Evolutionary conservation across 1,140 invertebrate genomes (phyloP).

Genomic region (Pseudomyrmex pallidus): DNA sequence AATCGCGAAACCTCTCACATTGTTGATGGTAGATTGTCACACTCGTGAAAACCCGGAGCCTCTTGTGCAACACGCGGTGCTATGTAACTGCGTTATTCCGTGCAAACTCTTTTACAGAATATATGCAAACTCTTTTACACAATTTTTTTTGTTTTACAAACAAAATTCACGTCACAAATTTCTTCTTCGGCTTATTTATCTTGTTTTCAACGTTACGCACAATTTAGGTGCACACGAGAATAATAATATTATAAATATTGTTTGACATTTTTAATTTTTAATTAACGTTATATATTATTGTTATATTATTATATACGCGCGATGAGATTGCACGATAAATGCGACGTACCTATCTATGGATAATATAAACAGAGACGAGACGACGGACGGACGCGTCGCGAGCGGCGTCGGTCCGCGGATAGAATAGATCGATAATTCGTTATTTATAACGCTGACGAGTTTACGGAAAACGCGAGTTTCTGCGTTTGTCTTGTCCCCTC

Average conservation of each 20-base stretch:
- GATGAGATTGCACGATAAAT: constrained; percentile 22
- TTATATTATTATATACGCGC: not conserved
- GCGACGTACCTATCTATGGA: constrained; percentile 32
- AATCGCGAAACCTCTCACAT: constrained; percentile 69
- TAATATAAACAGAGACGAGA: constrained; percentile 25
- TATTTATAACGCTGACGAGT: constrained; percentile 68
- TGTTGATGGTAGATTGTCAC: constrained; percentile 68
- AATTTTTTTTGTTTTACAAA: too few species aligned
- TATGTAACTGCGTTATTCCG: not conserved
- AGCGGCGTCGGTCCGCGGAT: not conserved
- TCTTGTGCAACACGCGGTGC: constrained; percentile 29
- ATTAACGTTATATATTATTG: not conserved
- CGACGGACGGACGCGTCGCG: not conserved
- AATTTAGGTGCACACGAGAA: too few species aligned
- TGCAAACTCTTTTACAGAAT: not conserved
- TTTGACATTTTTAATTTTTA: not conserved
- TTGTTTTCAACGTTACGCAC: too few species aligned
- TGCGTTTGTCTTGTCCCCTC: constrained; percentile 61
- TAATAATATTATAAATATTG: too few species aligned
- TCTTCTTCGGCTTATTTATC: too few species aligned
- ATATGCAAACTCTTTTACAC: constrained; percentile 7
- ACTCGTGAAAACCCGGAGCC: constrained; percentile 49
- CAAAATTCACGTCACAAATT: too few species aligned
- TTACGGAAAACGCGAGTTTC: constrained; percentile 69
- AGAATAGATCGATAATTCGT: constrained; percentile 53